Evolutionary conservation across 2,797 vertebrate species (phyloP), one percentile per base, ranked within the genome.

Genomic region (Halcyon badia): DNA sequence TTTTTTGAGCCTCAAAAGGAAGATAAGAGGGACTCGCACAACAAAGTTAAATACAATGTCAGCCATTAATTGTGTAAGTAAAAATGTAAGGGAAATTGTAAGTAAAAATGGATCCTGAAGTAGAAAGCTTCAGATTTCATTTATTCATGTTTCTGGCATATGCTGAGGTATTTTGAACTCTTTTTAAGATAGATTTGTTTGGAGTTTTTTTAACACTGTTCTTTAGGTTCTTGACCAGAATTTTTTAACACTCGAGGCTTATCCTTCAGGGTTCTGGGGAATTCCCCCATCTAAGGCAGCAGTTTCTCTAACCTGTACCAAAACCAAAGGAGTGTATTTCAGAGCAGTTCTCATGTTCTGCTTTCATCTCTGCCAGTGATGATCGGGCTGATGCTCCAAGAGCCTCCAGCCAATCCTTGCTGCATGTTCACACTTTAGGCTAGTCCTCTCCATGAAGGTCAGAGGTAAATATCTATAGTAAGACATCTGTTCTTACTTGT

Each of bases 21-120:
- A 18, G 16, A 17, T 42, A 42, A 42, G 42, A 42, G 68, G 21
- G 37, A 42, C 54, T 82, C 0, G 0, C 8, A 1, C 5, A 11
- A 35, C 21, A 25, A 39, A 83, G 31, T 84, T 82, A 71, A 90
- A 52, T 82, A 19, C 37, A 28, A 2, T 73, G 39, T 72, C 51
- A 84, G 39, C 26, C 48, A 30, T 79, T 77, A 70, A 48, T 28
- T 73, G 3, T 41, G 13, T n/a, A 42, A 66, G 35, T 33, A 37
- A 66, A 77, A 83, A 71, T 24, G 4, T 49, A 51, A 71, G 33
- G 46, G 58, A 54, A 58, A 31, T 10, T 79, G 7, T 39, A 42
- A 69, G 28, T 77, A 44, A 78, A 94, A 89, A 69, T 44, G 16
- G 30, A 42, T 85, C 30, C 33, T 62, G 41, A 81, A 86, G 30